Evolutionary conservation across 2,888 invertebrate species (phyloP).

Genomic region (Drosophila histrio): DNA sequence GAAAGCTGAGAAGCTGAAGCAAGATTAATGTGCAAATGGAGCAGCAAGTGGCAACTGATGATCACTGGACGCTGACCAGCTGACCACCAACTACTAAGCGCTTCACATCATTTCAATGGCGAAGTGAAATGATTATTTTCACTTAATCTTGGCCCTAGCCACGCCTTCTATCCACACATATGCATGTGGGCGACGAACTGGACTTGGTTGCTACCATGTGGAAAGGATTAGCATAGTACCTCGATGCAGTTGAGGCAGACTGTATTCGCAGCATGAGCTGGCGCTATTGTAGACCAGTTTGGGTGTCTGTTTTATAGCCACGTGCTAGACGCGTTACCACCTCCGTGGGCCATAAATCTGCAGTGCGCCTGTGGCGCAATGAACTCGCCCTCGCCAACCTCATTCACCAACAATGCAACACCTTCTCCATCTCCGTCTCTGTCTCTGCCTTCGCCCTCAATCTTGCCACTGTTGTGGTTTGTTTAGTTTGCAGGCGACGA

Average conservation of each 20-base stretch:
- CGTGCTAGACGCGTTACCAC: slow-evolving; percentile 66
- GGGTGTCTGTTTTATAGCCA: slow-evolving; percentile 71
- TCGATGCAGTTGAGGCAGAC: too few relatives aligned
- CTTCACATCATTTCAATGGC: not conserved
- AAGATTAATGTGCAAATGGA: slow-evolving; percentile 31
- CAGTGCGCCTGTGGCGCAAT: slow-evolving; percentile 76
- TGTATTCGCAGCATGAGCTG: slow-evolving; percentile 65
- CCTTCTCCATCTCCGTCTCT: slow-evolving; percentile 8
- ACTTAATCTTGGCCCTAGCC: not conserved
- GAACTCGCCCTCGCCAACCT: slow-evolving; percentile 50
- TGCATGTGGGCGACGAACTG: too few relatives aligned
- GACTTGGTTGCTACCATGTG: not conserved
- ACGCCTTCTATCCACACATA: not conserved
- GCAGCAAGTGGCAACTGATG: slow-evolving; percentile 25
- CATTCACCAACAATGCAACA: slow-evolving; percentile 22
- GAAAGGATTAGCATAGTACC: slow-evolving; percentile 3
- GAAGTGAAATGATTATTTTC: not conserved
- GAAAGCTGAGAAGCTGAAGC: not conserved
- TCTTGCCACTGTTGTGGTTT: slow-evolving; percentile 44
- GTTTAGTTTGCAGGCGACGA: slow-evolving; percentile 73
- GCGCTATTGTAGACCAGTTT: slow-evolving; percentile 65
- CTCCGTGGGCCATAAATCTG: slow-evolving; percentile 82
- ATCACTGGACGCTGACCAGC: slow-evolving; percentile 17
- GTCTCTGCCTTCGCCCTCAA: not conserved
- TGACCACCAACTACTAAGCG: slow-evolving; percentile 37